Conservation (phyloP, 2,888 invertebrate species). For the Lacanobia wlatinum region DNA sequence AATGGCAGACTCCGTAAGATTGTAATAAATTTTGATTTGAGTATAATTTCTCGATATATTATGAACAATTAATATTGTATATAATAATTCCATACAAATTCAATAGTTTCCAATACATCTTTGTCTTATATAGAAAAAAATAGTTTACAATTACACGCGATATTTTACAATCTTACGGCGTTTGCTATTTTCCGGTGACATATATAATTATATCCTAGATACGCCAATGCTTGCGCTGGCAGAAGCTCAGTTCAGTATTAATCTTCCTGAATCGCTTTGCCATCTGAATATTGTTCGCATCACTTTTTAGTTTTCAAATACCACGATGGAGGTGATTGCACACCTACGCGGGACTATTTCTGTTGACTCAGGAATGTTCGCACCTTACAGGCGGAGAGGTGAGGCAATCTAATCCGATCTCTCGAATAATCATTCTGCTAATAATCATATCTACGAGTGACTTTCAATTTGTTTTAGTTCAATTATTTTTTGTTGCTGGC, state of each 20-base stretch:
- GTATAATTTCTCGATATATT: too few species aligned
- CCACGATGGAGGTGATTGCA: conserved; percentile 63
- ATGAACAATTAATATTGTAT: too few species aligned
- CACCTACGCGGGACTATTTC: conserved; percentile 76
- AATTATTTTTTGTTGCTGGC: neutral
- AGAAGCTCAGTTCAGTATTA: neutral
- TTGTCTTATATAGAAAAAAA: too few species aligned
- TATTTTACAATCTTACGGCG: too few species aligned
- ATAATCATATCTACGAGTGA: conserved; percentile 7
- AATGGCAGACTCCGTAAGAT: too few species aligned
- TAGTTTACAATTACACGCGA: too few species aligned
- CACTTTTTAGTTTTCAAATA: conserved; percentile 57
- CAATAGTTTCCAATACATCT: too few species aligned
- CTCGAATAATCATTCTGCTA: conserved; percentile 21
- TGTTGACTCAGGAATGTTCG: conserved; percentile 69
- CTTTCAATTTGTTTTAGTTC: neutral
- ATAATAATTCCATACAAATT: too few species aligned
- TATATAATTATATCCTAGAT: too few species aligned
- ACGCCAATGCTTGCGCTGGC: neutral
- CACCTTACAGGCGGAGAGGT: conserved; percentile 70
- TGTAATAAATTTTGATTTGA: too few species aligned
- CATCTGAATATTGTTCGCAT: conserved; percentile 53
- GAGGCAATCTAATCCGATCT: conserved; percentile 53
- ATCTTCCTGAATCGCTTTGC: conserved; percentile 38
- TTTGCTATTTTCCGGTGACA: too few species aligned